Evolutionary conservation across 2,113 vertebrate species (phyloP), one percentile per base, ranked within the genome.

Genomic region (Poeciliopsis prolifica): DNA sequence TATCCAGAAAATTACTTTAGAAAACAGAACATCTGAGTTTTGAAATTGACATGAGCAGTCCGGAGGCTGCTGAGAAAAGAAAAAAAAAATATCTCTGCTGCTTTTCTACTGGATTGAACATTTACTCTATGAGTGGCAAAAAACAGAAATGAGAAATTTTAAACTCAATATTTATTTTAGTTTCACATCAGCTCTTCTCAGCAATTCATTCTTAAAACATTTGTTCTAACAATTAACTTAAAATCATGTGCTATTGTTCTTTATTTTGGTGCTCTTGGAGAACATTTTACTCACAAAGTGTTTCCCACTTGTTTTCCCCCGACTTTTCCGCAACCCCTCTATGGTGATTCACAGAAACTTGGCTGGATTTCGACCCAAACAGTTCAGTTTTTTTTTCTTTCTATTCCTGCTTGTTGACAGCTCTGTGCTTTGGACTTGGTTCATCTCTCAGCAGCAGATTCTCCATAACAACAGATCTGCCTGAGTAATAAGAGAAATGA

Each of bases 391-490:
- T 68, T 61, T 54, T 54, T 54, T 54, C 48, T 19, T 19, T 73
- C 35, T 70, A 66, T 28, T 68, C n/a, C 65, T 78, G 58, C 68
- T 75, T 14, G 37, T 40, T 31, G 26, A 70, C 70, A 70, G 65
- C 40, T 54, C 40, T 61, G 42, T 29, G 54, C 63, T 48, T 67
- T 83, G 75, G 82, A 72, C 58, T 68, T 22, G 17, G 48, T 40
- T 71, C 77, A 75, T 54, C 15, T 22, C 68, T 54, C 10, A 48
- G 30, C 77, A 61, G 44, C 37, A 40, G 68, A 67, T 42, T 74
- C 26, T 64, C 37, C 26, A 63, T 3, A 88, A 88, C 92, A 90
- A 89, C 28, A 75, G 24, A 71, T 40, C 72, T 64, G 54, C 65
- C 31, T 14, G n/a, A 30, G 19, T 15, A 48, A 33, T 19, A 26